Evolutionary conservation across 2,113 vertebrate genomes (phyloP).

Genomic region (Vulpes lagopus): DNA sequence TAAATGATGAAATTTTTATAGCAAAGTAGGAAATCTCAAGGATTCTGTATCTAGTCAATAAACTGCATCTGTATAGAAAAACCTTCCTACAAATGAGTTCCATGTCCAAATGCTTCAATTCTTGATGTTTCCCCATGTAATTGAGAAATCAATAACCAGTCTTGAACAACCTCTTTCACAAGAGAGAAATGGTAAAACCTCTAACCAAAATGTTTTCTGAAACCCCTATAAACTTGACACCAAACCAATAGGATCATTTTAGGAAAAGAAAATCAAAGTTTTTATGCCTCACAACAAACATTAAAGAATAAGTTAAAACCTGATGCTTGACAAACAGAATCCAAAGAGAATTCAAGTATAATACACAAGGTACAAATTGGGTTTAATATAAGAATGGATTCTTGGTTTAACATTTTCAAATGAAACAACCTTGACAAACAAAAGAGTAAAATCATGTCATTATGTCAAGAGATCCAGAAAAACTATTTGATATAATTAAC

Average conservation of each 20-base stretch:
- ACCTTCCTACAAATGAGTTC: not conserved
- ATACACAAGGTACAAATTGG: not conserved
- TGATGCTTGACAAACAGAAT: not conserved
- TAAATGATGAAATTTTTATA: not conserved
- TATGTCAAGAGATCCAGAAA: not conserved
- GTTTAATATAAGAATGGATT: not conserved
- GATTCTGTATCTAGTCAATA: not conserved
- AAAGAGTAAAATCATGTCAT: not conserved
- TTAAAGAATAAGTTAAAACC: slow-evolving; percentile 17
- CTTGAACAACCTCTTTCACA: not conserved
- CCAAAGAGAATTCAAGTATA: slow-evolving; percentile 24
- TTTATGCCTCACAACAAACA: not conserved
- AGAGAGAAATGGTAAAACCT: not conserved
- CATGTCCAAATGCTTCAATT: not conserved
- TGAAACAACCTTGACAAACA: slow-evolving; percentile 22
- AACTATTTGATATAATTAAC: slow-evolving; percentile 9
- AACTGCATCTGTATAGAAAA: not conserved
- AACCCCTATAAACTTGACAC: not conserved
- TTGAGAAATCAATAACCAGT: not conserved
- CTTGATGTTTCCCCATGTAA: not conserved
- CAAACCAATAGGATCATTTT: not conserved
- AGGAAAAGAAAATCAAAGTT: not conserved
- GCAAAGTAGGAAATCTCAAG: not conserved
- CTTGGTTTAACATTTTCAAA: slow-evolving; percentile 30
- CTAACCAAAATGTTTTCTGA: not conserved